Evolutionary conservation across 2,888 invertebrate genomes (phyloP).

Genomic region (Pherbina coryleti): DNA sequence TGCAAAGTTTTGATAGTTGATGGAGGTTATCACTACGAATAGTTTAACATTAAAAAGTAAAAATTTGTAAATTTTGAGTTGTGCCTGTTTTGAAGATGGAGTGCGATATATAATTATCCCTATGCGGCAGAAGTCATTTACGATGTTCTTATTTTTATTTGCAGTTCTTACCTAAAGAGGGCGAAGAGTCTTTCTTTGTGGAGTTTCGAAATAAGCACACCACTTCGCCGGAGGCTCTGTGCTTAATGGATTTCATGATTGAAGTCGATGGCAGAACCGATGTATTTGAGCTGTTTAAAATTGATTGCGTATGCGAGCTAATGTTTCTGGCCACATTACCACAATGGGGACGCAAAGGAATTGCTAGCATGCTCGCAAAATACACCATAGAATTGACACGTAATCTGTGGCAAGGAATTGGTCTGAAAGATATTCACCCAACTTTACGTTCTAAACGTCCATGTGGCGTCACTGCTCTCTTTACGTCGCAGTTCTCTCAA

Average conservation of each 20-base stretch:
- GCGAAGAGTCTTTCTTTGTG: conserved; percentile 60
- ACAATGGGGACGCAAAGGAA: conserved; percentile 71
- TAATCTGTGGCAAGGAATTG: conserved; percentile 69
- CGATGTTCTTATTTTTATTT: background rate
- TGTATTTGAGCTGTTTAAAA: conserved; percentile 74
- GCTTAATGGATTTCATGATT: conserved; percentile 77
- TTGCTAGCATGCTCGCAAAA: conserved; percentile 72
- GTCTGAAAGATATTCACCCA: conserved; percentile 64
- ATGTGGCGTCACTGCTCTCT: conserved; percentile 72
- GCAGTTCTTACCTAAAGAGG: conserved; percentile 56
- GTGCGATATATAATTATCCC: too few relatives aligned
- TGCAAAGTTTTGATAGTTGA: too few relatives aligned
- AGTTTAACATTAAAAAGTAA: too few relatives aligned
- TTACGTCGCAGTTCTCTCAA: conserved; percentile 74
- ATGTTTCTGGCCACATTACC: conserved; percentile 77
- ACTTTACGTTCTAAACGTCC: conserved; percentile 57
- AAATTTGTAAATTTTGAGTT: too few relatives aligned
- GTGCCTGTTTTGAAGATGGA: too few relatives aligned
- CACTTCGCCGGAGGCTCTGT: conserved; percentile 72
- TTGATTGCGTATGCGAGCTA: conserved; percentile 76
- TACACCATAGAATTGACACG: conserved; percentile 73
- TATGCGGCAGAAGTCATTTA: background rate
- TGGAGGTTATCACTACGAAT: too few relatives aligned
- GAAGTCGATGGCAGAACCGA: conserved; percentile 74
- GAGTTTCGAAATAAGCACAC: conserved; percentile 69